Base-by-base conservation (phyloP, 2,113 vertebrate genomes). In the Gallinago jamesoni region DNA sequence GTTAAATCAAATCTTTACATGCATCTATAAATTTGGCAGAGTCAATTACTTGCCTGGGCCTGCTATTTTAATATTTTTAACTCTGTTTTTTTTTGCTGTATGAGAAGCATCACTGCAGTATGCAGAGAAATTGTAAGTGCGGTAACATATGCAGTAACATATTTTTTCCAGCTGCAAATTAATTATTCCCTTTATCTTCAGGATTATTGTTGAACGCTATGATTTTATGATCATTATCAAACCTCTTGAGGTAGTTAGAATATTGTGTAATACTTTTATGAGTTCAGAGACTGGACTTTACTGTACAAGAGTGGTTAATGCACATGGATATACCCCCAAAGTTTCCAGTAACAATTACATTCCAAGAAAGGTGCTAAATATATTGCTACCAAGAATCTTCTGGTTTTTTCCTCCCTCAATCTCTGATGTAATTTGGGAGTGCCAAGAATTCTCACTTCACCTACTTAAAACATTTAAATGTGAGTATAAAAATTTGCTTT, bases 351-450 rank as follows among this genome's bases (percentile, higher is more conserved):
- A 95, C 92, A 96, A 97, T 97, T 93, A 94, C 92, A 95, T 97
- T 96, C 90, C 92, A 97, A 95, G 94, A 96, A 96, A 97, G 90
- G 94, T 97, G 84, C 83, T 95, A 94, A 95, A 94, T 97, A 94
- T 97, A 95, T 92, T 89, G 89, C 90, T 94, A 94, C 93, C 82
- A 96, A 97, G 96, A 97, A 90, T 94, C 86, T 97, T 78, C 90
- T 93, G 57, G 0, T 70, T 96, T 94, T 96, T 97, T 90, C 83
- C 90, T 97, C 78, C 86, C 53, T 95, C 90, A 96, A 93, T 93
- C 75, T 88, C 92, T 95, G 87, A 74, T 96, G 82, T 94, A 60
- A 90, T 87, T 63, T 86, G 85, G 87, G 90, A 97, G 89, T 67
- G 78, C 95, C 79, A 83, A 81, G 86, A 85, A 90, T 85, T 95